Evolutionary conservation across 2,797 vertebrate species (phyloP).

Genomic region (Macroramphosus scolopax): DNA sequence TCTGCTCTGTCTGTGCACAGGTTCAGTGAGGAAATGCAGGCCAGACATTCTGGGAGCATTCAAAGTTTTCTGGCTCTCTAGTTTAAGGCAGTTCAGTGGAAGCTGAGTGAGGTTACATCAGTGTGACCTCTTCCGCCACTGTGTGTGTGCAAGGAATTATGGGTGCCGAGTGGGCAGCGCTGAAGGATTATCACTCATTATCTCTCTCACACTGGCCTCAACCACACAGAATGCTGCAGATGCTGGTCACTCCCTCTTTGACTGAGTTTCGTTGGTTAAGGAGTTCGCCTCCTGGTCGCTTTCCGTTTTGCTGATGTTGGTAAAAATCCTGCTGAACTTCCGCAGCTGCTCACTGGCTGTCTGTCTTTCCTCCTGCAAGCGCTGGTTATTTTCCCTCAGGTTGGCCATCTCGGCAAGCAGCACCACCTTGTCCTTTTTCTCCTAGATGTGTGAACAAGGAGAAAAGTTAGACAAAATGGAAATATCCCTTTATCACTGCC

Average conservation of each 20-base stretch:
- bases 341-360: slow-evolving; percentile 88
- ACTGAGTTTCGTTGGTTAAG: slow-evolving; percentile 28
- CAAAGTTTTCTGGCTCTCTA: slow-evolving; percentile 48
- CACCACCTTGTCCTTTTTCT: slow-evolving; percentile 91
- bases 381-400: slow-evolving; percentile 89
- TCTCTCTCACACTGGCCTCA: slow-evolving; percentile 7
- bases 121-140: slow-evolving; percentile 22
- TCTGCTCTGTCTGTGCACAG: slow-evolving; percentile 21
- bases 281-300: slow-evolving; percentile 51
- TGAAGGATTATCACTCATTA: slow-evolving; percentile 8
- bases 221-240: not conserved
- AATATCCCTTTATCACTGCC: no score
- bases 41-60: slow-evolving; percentile 27
- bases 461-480: not conserved
- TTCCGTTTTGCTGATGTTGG: slow-evolving; percentile 66
- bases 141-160: slow-evolving; percentile 43
- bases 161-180: slow-evolving; percentile 12
- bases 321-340: slow-evolving; percentile 85
- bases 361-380: slow-evolving; percentile 86
- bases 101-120: slow-evolving; percentile 30
- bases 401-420: slow-evolving; percentile 88
- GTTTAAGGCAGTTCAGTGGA: slow-evolving; percentile 71
- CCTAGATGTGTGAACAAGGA: slow-evolving; percentile 66
- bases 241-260: slow-evolving; percentile 48
- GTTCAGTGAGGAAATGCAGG: no score